These are phyloP conservation scores for Bombylius discolor DNA, from an alignment of 2,888 invertebrate genomes.

Conservation along the genomic window DNA sequence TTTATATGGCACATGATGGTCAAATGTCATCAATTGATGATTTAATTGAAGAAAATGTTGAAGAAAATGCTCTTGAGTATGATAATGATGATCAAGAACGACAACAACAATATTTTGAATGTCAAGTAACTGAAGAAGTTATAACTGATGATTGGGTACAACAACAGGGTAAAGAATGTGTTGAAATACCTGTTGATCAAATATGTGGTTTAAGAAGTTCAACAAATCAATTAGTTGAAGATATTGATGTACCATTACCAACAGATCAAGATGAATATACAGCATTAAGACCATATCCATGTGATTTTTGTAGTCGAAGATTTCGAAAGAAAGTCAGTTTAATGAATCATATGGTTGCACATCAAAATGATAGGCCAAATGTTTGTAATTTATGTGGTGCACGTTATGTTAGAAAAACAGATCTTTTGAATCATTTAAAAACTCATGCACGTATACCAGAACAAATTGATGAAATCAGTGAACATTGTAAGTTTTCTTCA, in stretches of 20 bases:
- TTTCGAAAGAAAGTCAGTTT: conserved; percentile 73
- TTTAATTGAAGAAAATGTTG: conserved; percentile 23
- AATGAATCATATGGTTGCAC: conserved; percentile 78
- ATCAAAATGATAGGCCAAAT: conserved; percentile 71
- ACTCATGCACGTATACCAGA: conserved; percentile 67
- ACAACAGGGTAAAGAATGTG: conserved; percentile 56
- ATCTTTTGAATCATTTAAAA: conserved; percentile 71
- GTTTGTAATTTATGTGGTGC: conserved; percentile 73
- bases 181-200: conserved; percentile 54
- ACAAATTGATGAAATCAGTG: conserved; percentile 29
- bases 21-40: conserved; percentile 28
- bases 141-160: conserved; percentile 71
- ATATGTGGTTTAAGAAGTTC: conserved; percentile 37
- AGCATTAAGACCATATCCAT: conserved; percentile 58
- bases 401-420: conserved; percentile 63
- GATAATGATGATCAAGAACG: conserved; percentile 15
- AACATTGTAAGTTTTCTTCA: conserved; percentile 18
- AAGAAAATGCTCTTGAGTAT: conserved; percentile 22
- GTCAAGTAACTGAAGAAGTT: conserved; percentile 64
- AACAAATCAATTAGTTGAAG: conserved; percentile 43
- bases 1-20: conserved; percentile 46
- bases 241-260: conserved; percentile 62
- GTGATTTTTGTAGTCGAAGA: conserved; percentile 72
- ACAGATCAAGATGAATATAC: conserved; percentile 68
- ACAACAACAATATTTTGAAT: conserved; percentile 37